These are phyloP conservation scores for Phymorhynchus buccinoides DNA, from an alignment of 1,140 invertebrate species.

Conservation along the genomic window DNA sequence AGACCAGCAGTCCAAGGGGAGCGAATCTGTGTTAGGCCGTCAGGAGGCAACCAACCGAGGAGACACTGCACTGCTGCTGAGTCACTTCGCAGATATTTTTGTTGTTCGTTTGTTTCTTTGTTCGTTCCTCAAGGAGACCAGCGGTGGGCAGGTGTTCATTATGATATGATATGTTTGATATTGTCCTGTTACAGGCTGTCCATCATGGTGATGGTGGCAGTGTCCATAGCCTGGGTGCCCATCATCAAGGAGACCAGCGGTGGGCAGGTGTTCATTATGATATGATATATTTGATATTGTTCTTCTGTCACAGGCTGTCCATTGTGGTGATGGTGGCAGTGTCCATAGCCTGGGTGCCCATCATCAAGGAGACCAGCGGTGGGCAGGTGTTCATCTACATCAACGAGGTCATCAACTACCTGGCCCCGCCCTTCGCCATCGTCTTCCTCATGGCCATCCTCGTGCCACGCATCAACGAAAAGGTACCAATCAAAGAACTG, in stretches of 20 bases:
- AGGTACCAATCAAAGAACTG: no score
- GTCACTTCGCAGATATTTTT: no score
- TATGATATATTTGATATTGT: no score
- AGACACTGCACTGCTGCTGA: no score
- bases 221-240: constrained; percentile 76
- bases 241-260: constrained; percentile 75
- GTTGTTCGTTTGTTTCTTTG: no score
- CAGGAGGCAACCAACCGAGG: no score
- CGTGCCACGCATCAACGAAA: constrained; percentile 75
- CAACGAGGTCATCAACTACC: constrained; percentile 72
- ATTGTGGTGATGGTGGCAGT: background rate
- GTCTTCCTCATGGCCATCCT: constrained; percentile 75
- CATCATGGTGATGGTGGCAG: constrained; percentile 73
- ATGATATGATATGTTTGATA: constrained; percentile 1
- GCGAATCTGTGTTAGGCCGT: no score
- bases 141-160: no score
- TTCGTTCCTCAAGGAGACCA: no score
- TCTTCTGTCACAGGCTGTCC: background rate
- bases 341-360: background rate
- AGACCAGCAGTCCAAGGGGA: no score
- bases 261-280: constrained; percentile 74
- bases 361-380: constrained; percentile 11
- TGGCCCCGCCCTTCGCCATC: constrained; percentile 76
- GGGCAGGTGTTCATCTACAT: constrained; percentile 26
- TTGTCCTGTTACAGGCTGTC: constrained; percentile 71